Conservation (phyloP, 2,888 invertebrate genomes). For the Conomelus anceps region DNA sequence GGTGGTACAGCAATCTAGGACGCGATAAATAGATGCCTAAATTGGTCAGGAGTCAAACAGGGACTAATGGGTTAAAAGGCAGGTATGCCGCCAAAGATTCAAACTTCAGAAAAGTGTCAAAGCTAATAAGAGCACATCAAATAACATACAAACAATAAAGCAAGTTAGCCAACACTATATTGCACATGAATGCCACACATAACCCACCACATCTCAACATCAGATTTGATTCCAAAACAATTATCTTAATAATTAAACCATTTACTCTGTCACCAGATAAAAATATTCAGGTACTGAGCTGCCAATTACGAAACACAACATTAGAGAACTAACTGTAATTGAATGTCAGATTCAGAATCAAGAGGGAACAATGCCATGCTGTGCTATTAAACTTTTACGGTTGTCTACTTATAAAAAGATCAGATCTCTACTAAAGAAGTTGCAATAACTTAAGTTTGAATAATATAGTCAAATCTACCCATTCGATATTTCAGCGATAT, state of each 20-base stretch:
- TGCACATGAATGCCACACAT: too few relatives aligned
- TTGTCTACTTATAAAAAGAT: neutral
- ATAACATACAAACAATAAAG: neutral
- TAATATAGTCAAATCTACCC: neutral
- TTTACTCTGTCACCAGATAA: neutral
- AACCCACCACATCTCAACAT: neutral
- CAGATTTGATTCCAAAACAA: neutral
- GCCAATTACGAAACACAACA: neutral
- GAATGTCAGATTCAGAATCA: neutral
- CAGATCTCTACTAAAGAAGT: neutral
- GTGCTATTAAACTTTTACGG: neutral
- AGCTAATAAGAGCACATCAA: neutral
- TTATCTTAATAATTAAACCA: neutral
- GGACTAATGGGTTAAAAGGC: too few relatives aligned
- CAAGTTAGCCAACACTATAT: neutral
- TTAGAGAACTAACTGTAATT: neutral
- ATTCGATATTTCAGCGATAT: too few relatives aligned
- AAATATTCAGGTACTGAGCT: neutral
- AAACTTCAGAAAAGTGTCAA: neutral
- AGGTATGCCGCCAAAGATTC: too few relatives aligned
- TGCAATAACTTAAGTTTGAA: too few relatives aligned
- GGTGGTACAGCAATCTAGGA: too few relatives aligned
- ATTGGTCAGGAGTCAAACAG: too few relatives aligned
- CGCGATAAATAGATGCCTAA: too few relatives aligned
- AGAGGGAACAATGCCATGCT: neutral